phyloP scores from a whole-genome alignment of 2,797 vertebrate species.

The Rousettus madagascariensis region DNA sequence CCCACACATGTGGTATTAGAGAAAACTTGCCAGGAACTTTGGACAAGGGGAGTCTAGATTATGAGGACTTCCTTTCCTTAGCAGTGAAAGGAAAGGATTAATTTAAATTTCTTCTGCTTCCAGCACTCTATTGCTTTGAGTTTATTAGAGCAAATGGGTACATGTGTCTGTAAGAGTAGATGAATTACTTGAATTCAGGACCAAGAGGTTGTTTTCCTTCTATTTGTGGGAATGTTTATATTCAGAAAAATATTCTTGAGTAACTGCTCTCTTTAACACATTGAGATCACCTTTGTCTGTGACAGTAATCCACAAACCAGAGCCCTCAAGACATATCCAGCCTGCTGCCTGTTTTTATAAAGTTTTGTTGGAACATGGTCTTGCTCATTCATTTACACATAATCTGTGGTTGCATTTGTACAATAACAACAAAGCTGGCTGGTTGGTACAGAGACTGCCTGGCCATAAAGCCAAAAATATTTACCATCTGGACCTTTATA shows the following conservation, averaged over 20 bases:
- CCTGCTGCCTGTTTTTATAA: constrained; percentile 2
- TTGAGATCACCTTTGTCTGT: not conserved
- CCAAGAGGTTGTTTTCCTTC: not conserved
- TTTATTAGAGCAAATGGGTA: not conserved
- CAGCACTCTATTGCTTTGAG: not conserved
- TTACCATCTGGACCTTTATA: not conserved
- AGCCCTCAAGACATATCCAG: not conserved
- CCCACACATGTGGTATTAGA: not conserved
- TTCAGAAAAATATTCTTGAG: not conserved
- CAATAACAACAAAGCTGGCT: not conserved
- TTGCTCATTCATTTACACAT: not conserved
- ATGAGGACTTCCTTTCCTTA: not conserved
- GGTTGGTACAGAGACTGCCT: not conserved
- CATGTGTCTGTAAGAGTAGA: not conserved
- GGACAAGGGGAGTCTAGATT: not conserved
- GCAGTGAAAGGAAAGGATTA: not conserved
- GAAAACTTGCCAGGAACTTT: not conserved
- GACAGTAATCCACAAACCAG: not conserved
- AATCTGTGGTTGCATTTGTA: not conserved
- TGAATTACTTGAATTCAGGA: not conserved
- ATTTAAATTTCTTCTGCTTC: not conserved
- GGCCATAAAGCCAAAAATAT: not conserved
- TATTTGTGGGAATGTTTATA: not conserved
- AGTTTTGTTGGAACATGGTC: not conserved
- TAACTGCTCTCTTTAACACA: not conserved